phyloP scores from a whole-genome alignment of 2,888 invertebrate genomes.

The Tortrix viridana region DNA sequence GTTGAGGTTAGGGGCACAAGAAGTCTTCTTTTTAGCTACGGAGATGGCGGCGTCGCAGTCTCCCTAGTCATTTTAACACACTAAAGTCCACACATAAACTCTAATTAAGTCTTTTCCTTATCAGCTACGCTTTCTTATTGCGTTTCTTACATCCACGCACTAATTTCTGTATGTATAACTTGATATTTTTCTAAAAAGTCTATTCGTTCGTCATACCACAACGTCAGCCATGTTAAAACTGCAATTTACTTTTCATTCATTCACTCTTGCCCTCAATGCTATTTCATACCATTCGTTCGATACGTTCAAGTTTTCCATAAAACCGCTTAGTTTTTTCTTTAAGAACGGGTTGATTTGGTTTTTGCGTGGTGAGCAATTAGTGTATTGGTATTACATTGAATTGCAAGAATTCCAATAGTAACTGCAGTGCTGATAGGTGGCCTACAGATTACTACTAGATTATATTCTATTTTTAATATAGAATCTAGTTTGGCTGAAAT shows the following conservation, averaged over 20 bases:
- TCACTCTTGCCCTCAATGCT: conserved; percentile 6
- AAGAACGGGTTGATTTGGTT: too few relatives aligned
- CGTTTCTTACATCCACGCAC: conserved; percentile 1
- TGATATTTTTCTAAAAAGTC: conserved; percentile 19
- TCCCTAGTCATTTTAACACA: conserved; percentile 30
- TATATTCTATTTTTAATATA: too few relatives aligned
- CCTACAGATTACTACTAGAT: too few relatives aligned
- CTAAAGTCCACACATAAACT: conserved; percentile 7
- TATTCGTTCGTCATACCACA: conserved; percentile 31
- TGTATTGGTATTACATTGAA: too few relatives aligned
- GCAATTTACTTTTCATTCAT: conserved; percentile 9
- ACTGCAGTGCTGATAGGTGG: too few relatives aligned
- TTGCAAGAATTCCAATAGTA: too few relatives aligned
- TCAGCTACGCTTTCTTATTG: conserved; percentile 16
- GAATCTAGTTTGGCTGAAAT: too few relatives aligned
- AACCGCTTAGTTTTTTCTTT: not conserved
- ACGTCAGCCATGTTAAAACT: conserved; percentile 35
- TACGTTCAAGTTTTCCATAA: conserved; percentile 1
- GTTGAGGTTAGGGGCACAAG: conserved; percentile 64
- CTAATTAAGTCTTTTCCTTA: conserved; percentile 6
- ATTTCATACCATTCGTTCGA: conserved; percentile 5
- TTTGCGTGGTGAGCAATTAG: too few relatives aligned
- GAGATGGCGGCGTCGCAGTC: conserved; percentile 34
- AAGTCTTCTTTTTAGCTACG: conserved; percentile 33
- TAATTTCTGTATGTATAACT: not conserved